phyloP scores from a whole-genome alignment of 2,888 invertebrate genomes.

The Thelaira solivaga region DNA sequence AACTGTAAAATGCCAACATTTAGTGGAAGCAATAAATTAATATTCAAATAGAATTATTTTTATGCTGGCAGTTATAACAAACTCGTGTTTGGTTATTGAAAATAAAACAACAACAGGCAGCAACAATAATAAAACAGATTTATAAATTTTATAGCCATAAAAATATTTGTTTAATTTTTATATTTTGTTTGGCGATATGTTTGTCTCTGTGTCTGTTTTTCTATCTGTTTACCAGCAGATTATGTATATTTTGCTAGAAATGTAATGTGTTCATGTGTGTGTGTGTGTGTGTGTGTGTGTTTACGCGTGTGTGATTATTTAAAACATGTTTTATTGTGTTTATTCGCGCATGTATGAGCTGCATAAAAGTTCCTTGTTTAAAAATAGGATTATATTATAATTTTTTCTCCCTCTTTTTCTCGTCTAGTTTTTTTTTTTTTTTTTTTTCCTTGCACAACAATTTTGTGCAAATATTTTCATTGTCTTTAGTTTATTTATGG shows the following conservation, averaged over 20 bases:
- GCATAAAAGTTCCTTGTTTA: not conserved
- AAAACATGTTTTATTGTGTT: not conserved
- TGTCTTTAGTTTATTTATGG: conserved; percentile 23
- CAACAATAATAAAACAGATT: not conserved
- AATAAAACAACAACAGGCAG: not conserved
- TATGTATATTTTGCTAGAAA: not conserved
- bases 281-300: no score
- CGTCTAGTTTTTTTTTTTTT: not conserved
- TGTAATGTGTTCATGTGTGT: no score
- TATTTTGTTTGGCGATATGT: conserved; percentile 18
- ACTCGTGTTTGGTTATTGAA: not conserved
- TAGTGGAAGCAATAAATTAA: conserved; percentile 42
- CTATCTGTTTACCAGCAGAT: conserved; percentile 31
- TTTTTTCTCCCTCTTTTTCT: not conserved
- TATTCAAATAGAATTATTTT: conserved; percentile 2
- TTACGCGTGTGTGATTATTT: not conserved
- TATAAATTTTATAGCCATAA: conserved; percentile 8
- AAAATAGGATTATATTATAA: not conserved
- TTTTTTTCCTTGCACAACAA: not conserved
- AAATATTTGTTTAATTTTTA: conserved; percentile 16
- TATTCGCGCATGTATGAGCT: not conserved
- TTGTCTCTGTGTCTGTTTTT: no score
- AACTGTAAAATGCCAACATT: not conserved
- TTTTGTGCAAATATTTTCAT: conserved; percentile 15
- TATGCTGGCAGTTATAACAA: no score